phyloP scores from a whole-genome alignment of 2,888 invertebrate genomes.

The Cephus rjabovi region DNA sequence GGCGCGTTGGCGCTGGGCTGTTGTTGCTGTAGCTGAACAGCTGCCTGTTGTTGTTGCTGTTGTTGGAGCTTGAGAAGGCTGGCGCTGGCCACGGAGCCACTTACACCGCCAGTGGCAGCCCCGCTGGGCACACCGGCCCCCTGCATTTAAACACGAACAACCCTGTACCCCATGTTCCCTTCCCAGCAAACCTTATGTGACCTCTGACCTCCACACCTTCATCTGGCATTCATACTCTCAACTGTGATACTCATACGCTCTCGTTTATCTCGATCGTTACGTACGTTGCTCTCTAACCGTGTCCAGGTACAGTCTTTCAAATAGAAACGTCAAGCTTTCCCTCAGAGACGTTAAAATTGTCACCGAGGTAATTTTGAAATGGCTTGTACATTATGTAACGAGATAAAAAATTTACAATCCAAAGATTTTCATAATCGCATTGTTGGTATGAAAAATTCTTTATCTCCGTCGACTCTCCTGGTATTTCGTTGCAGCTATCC shows the following conservation, averaged over 20 bases:
- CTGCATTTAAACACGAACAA: slow-evolving; percentile 56
- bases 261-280: slow-evolving; percentile 19
- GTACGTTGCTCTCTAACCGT: slow-evolving; percentile 7
- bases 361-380: not conserved
- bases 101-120: slow-evolving; percentile 57
- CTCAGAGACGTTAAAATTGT: too few species aligned
- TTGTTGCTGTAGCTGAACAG: slow-evolving; percentile 58
- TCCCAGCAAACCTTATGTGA: slow-evolving; percentile 30
- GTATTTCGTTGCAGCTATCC: not conserved
- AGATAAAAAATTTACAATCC: not conserved
- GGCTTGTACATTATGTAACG: not conserved
- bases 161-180: slow-evolving; percentile 49
- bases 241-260: slow-evolving; percentile 4
- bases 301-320: slow-evolving; percentile 26
- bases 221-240: slow-evolving; percentile 3
- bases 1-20: slow-evolving; percentile 61
- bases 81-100: slow-evolving; percentile 63
- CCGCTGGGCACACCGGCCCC: slow-evolving; percentile 64
- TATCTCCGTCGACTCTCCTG: not conserved
- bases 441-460: not conserved
- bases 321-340: slow-evolving; percentile 5
- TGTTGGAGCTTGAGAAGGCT: slow-evolving; percentile 64
- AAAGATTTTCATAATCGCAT: not conserved
- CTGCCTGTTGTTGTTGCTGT: slow-evolving; percentile 56
- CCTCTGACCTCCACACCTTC: slow-evolving; percentile 17